Evolutionary conservation across 2,113 vertebrate species (phyloP), one percentile per base, ranked within the genome.

Genomic region (Sardina pilchardus): DNA sequence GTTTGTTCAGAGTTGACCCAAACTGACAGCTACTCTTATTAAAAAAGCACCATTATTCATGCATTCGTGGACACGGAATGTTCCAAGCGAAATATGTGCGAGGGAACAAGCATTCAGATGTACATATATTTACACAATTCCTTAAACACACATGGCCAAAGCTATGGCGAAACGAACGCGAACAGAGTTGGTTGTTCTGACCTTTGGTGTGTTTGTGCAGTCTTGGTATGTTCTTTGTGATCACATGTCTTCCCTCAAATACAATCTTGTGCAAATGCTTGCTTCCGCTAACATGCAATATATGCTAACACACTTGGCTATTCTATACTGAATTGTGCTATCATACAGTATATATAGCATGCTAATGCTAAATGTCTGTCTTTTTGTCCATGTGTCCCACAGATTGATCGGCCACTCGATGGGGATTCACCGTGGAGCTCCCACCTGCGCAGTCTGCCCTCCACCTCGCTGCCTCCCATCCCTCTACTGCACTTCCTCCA

Each of bases 361-460:
- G 12, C 88, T 17, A 34, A 45, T 45, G 9, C 12, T 24, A 45
- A 6, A 34, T 0, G 6, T n/a, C 43, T 43, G 47, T 67, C 34
- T 82, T 34, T 81, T 3, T 50, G 63, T 81, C 9, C 48, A 42
- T 56, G 48, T 16, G 12, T 82, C 63, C 78, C 42, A 87, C 95
- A 99, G 98, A 96, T 94, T 96, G 91, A 95, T 97, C 96, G 94
- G 96, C 94, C 96, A 86, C 96, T 97, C 97, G 96, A 99, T 99
- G 98, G 98, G 98, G 98, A 97, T 97, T 97, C 93, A 94, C 95
- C 94, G 96, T 94, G 96, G 94, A 97, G 94, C 95, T 93, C 94
- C 95, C 93, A 90, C 95, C 94, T 94, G 94, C 93, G 93, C 96
- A 90, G 91, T 96, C 96, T 94, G 90, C 94, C 94, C 95, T 81